Evolutionary conservation across 2,797 vertebrate genomes (phyloP), one percentile per base, ranked within the genome.

Genomic region (Myiotriccus ornatus): DNA sequence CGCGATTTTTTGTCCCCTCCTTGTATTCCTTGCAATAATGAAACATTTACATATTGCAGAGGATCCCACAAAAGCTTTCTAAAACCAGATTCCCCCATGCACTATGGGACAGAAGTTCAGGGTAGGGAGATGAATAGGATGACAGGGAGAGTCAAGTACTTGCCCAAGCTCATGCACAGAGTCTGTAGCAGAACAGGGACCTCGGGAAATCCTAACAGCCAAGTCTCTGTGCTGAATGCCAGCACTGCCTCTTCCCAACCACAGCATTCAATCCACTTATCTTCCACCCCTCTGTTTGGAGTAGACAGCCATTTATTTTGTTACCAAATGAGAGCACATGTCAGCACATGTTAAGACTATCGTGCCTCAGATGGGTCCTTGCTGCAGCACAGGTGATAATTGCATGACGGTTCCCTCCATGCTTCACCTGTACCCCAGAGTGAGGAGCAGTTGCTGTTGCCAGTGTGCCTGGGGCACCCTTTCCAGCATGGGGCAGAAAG

Each of bases 391-490:
- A 18, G 27, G 24, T 21, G 46, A 28, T 1, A 18, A 13, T 17
- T n/a, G 23, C 9, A 5, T 4, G 50, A 4, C 0, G 0, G 18
- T 4, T 90, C 41, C 35, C 27, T 63, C 52, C 12, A 0, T 4
- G 4, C 0, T 0, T 11, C 1, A 5, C 15, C 23, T 35, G 22
- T 27, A 39, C 41, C 13, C 35, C 1, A 5, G 34, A 22, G 12
- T 6, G 18, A 67, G 62, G 32, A 55, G 30, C 30, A 8, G 3
- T 10, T 2, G 1, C 32, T 4, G 1, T 9, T 70, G 34, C 12
- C 32, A 10, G 9, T 14, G 24, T 47, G n/a, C 34, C 43, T 2
- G 7, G 22, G 34, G 13, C 19, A 62, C 5, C 47, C 70, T 56
- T 68, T 28, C 39, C 50, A 39, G 4, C 0, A 7, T 0, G 0